Percentiles rank a stretch among this genome's conserved stretches.
Conservation (phyloP, 2,888 invertebrate species). For the Chirona hameri region DNA sequence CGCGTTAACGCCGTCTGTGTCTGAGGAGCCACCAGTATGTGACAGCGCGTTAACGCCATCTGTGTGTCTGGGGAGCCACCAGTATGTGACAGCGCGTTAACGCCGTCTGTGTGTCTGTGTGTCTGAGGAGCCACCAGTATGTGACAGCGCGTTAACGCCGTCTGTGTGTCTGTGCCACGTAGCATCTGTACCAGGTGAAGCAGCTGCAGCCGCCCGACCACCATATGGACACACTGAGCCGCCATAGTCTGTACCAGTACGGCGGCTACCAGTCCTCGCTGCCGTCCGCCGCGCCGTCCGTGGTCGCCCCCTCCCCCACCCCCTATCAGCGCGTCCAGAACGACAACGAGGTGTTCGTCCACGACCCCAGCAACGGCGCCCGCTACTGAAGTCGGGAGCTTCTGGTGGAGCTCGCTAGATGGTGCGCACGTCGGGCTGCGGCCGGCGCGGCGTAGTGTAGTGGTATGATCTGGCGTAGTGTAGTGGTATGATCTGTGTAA, state of each 20-base stretch:
- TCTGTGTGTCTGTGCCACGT: not conserved
- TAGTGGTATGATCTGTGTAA: not conserved
- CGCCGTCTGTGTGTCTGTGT: no score
- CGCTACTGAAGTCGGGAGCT: not conserved
- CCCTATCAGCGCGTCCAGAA: not conserved
- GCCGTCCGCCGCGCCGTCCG: not conserved
- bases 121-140: no score
- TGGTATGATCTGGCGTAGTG: not conserved
- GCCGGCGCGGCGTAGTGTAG: not conserved
- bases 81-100: no score
- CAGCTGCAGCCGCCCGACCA: not conserved
- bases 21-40: no score
- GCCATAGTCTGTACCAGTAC: not conserved
- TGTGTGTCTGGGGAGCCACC: no score
- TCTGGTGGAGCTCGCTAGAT: not conserved
- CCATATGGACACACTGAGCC: not conserved
- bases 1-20: no score
- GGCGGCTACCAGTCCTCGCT: not conserved
- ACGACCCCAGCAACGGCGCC: not conserved
- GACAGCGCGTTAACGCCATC: no score
- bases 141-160: no score
- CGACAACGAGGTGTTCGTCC: not conserved
- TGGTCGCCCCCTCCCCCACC: not conserved
- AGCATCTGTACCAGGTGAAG: not conserved
- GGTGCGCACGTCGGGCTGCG: not conserved